Evolutionary conservation across 64 coral and sea anemone species (phyloP).

Genomic region (Cladopsammia gracilis): DNA sequence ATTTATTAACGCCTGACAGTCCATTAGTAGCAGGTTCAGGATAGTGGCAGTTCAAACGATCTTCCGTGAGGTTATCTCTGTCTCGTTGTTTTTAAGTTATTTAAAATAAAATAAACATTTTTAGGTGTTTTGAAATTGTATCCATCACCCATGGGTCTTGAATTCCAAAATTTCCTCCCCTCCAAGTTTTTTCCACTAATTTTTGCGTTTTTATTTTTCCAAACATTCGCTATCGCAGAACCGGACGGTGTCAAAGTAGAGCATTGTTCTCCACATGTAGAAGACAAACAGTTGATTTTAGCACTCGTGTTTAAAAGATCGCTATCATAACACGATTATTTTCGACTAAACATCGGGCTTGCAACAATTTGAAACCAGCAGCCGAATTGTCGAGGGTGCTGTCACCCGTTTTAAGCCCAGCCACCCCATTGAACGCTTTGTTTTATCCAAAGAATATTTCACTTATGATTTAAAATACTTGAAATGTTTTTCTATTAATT

Average conservation of each 20-base stretch:
- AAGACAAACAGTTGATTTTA: slow-evolving; percentile 49
- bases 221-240: slow-evolving; percentile 27
- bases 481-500: too few relatives aligned
- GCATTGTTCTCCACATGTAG: slow-evolving; percentile 38
- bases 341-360: slow-evolving; percentile 47
- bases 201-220: background rate
- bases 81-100: background rate
- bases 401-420: background rate
- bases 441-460: background rate
- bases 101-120: background rate
- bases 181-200: background rate
- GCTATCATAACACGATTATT: slow-evolving; percentile 45
- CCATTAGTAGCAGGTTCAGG: slow-evolving; percentile 39
- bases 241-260: background rate
- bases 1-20: slow-evolving; percentile 43
- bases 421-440: background rate
- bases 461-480: background rate
- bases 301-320: slow-evolving; percentile 46
- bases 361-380: slow-evolving; percentile 5
- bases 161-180: slow-evolving; percentile 55
- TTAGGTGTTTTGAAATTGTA: slow-evolving; percentile 36
- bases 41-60: background rate
- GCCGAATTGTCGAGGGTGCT: background rate
- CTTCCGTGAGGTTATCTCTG: background rate
- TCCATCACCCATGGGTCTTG: background rate